These are phyloP conservation scores for Drosophila paulistorum DNA, from an alignment of 1,140 invertebrate genomes.

Conservation along the genomic window DNA sequence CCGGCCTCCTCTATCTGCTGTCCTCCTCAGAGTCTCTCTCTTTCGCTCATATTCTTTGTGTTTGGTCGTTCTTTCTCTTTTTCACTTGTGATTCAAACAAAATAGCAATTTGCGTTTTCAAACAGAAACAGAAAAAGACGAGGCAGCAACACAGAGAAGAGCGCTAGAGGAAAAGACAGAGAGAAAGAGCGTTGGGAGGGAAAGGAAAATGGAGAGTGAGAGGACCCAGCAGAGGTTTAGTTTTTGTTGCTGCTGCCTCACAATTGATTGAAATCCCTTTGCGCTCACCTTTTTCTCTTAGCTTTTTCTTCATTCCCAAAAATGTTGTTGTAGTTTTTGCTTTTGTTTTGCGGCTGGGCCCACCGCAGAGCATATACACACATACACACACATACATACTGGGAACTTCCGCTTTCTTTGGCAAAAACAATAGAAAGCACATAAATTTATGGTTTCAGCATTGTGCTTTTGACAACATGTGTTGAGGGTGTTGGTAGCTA, in stretches of 20 bases:
- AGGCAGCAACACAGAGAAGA: slow-evolving; percentile 11
- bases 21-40: slow-evolving; percentile 1
- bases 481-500: slow-evolving; percentile 45
- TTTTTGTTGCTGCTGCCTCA: slow-evolving; percentile 68
- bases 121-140: slow-evolving; percentile 46
- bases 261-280: slow-evolving; percentile 80
- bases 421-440: slow-evolving; percentile 81
- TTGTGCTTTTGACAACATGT: slow-evolving; percentile 80
- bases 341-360: slow-evolving; percentile 30
- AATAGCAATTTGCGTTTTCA: slow-evolving; percentile 79
- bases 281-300: slow-evolving; percentile 70
- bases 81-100: slow-evolving; percentile 58
- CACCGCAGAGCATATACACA: slow-evolving; percentile 26
- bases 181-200: neutral
- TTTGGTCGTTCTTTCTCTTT: slow-evolving; percentile 34
- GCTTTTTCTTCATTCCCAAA: slow-evolving; percentile 24
- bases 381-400: slow-evolving; percentile 25
- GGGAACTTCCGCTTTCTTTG: slow-evolving; percentile 78
- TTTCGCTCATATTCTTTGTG: neutral
- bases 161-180: slow-evolving; percentile 28
- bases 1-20: neutral
- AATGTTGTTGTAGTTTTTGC: slow-evolving; percentile 55
- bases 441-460: slow-evolving; percentile 81
- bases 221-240: slow-evolving; percentile 63
- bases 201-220: neutral